Base-by-base conservation (phyloP, 2,113 vertebrate genomes). In the Sialia sialis region DNA sequence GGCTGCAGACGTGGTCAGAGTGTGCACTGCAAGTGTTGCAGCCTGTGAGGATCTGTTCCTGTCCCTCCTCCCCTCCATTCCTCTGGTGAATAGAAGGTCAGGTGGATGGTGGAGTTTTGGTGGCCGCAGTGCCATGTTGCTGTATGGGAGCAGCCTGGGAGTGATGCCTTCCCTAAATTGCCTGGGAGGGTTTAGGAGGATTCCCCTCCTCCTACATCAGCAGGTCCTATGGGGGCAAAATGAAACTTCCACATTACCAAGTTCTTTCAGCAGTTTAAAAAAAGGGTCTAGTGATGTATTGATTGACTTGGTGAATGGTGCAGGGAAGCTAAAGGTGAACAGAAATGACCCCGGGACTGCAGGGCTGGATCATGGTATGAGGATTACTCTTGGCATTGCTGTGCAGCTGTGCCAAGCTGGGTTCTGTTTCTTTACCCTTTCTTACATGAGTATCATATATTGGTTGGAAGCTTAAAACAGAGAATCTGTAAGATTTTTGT, bases 41-140 rank as follows among this genome's bases (percentile, higher is more conserved):
- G 0, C 29, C 13, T 21, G 25, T 0, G 4, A 3, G 9, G 15
- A 29, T 41, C 17, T 26, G 16, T 49, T 77, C 18, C 10, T 6
- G 2, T 16, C 0, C 0, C 15, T 34, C 58, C 7, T 44, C 20
- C 15, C 7, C 17, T 56, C 41, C 0, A 7, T 26, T 44, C n/a
- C 44, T 67, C 38, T 38, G 39, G 21, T 0, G 2, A 81, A 51
- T 15, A 11, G 44, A 36, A 78, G 17, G 34, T 39, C 36, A 9
- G 67, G 38, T n/a, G 21, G 8, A 5, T 3, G 21, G 38, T 66
- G 68, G 25, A 21, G 29, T 68, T 70, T 36, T 4, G 6, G 27
- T 52, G 16, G 6, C 44, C 26, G 56, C 25, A 20, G 30, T 4
- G 27, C 36, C 0, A 0, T 7, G 11, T 52, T 5, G 4, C 15